phyloP scores from a whole-genome alignment of 2,113 vertebrate genomes.

The Hypocryptadius cinnamomeus region DNA sequence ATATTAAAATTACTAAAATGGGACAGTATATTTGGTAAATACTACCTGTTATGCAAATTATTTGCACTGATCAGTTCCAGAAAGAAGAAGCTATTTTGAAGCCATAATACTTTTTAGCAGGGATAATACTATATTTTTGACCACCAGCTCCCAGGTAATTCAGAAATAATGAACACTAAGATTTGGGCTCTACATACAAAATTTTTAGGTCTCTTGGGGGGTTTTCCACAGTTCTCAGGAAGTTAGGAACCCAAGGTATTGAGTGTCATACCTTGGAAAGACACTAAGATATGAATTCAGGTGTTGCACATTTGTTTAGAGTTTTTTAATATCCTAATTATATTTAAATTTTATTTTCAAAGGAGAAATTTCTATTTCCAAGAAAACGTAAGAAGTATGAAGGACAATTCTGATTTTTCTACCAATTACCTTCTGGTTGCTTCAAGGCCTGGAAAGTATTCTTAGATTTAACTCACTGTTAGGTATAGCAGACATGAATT shows the following conservation, averaged over 20 bases:
- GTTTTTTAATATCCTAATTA: not conserved
- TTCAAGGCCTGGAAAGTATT: not conserved
- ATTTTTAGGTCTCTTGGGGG: rapidly evolving
- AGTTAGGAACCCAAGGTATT: not conserved
- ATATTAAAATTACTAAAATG: not conserved
- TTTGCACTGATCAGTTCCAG: not conserved
- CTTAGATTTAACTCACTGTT: not conserved
- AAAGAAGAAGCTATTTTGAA: not conserved
- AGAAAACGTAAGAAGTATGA: not conserved
- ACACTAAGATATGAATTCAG: not conserved
- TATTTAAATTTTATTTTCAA: not conserved
- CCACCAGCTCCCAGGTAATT: not conserved
- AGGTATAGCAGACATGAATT: not conserved
- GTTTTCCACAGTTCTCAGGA: not conserved
- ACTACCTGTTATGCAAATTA: not conserved
- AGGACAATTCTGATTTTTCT: not conserved
- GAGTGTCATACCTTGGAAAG: not conserved
- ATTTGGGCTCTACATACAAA: not conserved
- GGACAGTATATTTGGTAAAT: not conserved
- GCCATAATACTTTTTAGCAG: not conserved
- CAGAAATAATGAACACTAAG: not conserved
- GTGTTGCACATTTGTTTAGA: not conserved
- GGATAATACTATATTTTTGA: not conserved
- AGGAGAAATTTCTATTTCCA: not conserved
- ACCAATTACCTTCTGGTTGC: not conserved